Evolutionary conservation across 2,113 vertebrate species (phyloP).

Genomic region (Camelus bactrianus): DNA sequence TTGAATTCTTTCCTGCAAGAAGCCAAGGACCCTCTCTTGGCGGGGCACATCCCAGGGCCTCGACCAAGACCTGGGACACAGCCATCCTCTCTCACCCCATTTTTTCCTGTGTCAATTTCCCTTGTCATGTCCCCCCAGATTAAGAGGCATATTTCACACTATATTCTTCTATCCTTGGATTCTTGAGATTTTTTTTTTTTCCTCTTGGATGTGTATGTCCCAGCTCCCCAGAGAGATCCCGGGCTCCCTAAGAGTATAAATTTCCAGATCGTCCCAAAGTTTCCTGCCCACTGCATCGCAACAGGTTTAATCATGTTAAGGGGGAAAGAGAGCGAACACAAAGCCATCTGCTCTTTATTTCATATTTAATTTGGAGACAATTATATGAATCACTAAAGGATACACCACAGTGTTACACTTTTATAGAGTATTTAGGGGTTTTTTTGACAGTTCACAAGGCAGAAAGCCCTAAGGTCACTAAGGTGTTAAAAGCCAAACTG

Average conservation of each 20-base stretch:
- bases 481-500: neutral
- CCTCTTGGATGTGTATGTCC: neutral
- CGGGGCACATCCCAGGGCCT: no score
- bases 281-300: no score
- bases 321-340: neutral
- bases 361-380: neutral
- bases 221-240: neutral
- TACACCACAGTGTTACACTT: neutral
- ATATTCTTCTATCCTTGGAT: neutral
- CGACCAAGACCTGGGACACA: no score
- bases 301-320: neutral
- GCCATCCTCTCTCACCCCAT: no score
- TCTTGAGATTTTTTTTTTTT: neutral
- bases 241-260: neutral
- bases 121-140: neutral
- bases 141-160: neutral
- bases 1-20: no score
- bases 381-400: neutral
- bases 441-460: neutral
- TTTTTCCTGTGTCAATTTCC: no score
- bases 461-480: neutral
- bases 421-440: neutral
- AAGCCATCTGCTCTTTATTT: neutral
- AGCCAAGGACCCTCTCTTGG: no score
- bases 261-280: neutral